Conservation (phyloP, 2,113 vertebrate genomes). For the Carassius auratus region DNA sequence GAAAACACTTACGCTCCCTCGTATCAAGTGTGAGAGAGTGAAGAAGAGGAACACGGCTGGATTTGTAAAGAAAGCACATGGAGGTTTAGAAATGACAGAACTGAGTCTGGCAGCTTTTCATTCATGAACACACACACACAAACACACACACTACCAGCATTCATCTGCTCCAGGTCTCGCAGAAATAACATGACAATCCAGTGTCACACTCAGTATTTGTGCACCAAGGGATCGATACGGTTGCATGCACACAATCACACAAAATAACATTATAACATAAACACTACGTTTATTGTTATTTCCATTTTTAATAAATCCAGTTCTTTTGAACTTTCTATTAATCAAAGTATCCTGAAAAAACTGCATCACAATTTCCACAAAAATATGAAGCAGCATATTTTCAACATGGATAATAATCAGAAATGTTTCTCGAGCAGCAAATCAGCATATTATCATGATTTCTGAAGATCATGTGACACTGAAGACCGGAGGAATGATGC, state of each 20-base stretch:
- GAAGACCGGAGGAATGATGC: too few relatives aligned
- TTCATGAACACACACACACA: not conserved
- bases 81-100: conserved; percentile 6
- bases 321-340: too few relatives aligned
- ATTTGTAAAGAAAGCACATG: conserved; percentile 14
- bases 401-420: too few relatives aligned
- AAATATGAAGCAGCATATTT: too few relatives aligned
- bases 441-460: too few relatives aligned
- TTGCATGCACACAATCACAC: not conserved
- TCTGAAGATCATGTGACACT: too few relatives aligned
- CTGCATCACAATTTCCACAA: too few relatives aligned
- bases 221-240: not conserved
- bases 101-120: not conserved
- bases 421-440: too few relatives aligned
- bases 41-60: not conserved
- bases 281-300: too few relatives aligned
- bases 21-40: conserved; percentile 21
- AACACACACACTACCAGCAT: not conserved
- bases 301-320: too few relatives aligned
- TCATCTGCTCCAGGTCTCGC: not conserved
- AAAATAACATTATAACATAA: too few relatives aligned
- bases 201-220: not conserved
- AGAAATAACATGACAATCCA: not conserved
- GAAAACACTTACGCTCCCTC: conserved; percentile 35
- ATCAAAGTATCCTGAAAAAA: too few relatives aligned